Evolutionary conservation across 2,113 vertebrate species (phyloP), one percentile per base, ranked within the genome.

Genomic region (Anguilla rostrata): DNA sequence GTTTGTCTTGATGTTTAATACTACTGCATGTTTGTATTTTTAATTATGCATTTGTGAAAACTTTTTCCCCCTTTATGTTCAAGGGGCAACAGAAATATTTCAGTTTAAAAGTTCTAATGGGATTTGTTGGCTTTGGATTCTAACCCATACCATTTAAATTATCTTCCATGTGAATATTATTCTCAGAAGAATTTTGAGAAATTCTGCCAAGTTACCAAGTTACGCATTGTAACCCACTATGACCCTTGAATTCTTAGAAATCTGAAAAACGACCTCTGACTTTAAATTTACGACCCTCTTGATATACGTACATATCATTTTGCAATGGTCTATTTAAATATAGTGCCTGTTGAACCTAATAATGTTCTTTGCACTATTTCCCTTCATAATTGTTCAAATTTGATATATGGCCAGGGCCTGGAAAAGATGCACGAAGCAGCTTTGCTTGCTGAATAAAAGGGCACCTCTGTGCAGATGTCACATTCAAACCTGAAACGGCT

Each of bases 171-270:
- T 57, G 75, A 82, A 49, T 16, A 14, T 26, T n/a, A 49, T 26
- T 46, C 8, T 82, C 8, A 34, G 46, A 29, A 71, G 71, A 85
- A 49, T 57, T 57, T 83, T 5, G 41, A 34, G 41, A 75, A n/a
- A 9, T 18, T 22, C 46, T 39, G 80, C 81, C 82, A 88, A 78
- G 16, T 15, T 46, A 20, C 15, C 34, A 88, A 78, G 16, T 15
- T 46, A 20, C 15, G 26, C n/a, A 16, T 40, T 26, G 29, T 87
- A 85, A 85, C 46, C 66, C 29, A 85, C 18, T 4, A n/a, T 43
- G 75, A 46, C 83, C 41, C 57, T 60, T 84, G 18, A 87, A 84
- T 83, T 56, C 83, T 43, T 39, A 18, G 85, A 8, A 83, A 85
- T 83, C 60, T 66, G 66, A 41, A 53, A 57, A 56, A 81, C 29